phyloP scores from a whole-genome alignment of 2,113 vertebrate genomes.

The Alethe castanea region DNA sequence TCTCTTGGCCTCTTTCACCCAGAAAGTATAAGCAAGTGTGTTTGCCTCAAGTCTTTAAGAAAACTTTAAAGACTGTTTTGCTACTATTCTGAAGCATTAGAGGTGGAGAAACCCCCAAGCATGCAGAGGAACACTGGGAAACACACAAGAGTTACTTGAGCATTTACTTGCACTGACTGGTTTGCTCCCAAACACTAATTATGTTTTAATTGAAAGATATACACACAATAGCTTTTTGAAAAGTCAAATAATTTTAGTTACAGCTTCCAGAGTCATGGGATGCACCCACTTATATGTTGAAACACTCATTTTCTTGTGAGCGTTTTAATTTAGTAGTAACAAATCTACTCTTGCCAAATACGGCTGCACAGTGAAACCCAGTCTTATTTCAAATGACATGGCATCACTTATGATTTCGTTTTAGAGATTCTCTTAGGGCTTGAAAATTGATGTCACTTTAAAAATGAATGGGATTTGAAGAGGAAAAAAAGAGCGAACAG shows the following conservation, averaged over 20 bases:
- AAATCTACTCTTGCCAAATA: not conserved
- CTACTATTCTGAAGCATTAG: not conserved
- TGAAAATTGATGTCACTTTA: not conserved
- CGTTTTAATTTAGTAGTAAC: not conserved
- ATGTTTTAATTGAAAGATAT: not conserved
- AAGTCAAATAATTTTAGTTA: not conserved
- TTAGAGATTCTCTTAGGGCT: not conserved
- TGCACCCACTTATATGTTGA: not conserved
- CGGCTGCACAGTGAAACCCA: accelerated
- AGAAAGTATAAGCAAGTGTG: not conserved
- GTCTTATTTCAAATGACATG: not conserved
- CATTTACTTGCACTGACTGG: not conserved
- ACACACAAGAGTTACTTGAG: not conserved
- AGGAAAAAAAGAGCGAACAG: not conserved
- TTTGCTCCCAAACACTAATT: not conserved
- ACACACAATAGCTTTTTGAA: not conserved
- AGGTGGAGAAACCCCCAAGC: not conserved
- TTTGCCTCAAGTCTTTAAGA: not conserved
- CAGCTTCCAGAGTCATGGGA: not conserved
- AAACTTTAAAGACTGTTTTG: not conserved
- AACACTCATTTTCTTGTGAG: not conserved
- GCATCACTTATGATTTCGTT: not conserved
- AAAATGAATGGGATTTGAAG: not conserved
- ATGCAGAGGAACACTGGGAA: not conserved
- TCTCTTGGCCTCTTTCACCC: not conserved